phyloP scores from a whole-genome alignment of 1,140 invertebrate species.

The Formica selysi region DNA sequence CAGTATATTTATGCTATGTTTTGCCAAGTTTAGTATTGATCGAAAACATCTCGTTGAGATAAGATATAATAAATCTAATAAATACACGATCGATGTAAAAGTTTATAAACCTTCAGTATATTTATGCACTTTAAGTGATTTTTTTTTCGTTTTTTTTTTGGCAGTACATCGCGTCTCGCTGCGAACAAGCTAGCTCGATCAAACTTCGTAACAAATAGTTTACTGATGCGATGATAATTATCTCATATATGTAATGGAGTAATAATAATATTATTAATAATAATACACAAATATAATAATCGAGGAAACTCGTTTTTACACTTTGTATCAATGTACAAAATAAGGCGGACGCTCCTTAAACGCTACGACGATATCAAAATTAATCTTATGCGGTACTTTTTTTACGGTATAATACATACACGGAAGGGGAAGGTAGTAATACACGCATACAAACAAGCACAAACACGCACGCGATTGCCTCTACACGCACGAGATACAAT shows the following conservation, averaged over 20 bases:
- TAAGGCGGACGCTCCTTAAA: constrained; percentile 66
- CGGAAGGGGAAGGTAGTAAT: constrained; percentile 45
- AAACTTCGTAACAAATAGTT: constrained; percentile 70
- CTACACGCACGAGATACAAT: constrained; percentile 60
- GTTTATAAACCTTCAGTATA: constrained; percentile 76
- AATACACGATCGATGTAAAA: constrained; percentile 64
- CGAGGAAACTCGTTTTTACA: constrained; percentile 79
- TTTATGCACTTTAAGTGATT: constrained; percentile 68
- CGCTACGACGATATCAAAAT: constrained; percentile 74
- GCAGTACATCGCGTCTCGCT: constrained; percentile 73
- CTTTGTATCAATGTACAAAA: constrained; percentile 82
- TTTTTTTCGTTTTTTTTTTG: constrained; percentile 70
- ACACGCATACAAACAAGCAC: constrained; percentile 67
- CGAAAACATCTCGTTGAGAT: background rate
- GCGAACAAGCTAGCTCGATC: constrained; percentile 62
- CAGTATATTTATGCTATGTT: no score
- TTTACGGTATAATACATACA: constrained; percentile 76
- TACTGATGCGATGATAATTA: constrained; percentile 38
- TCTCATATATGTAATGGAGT: constrained; percentile 48
- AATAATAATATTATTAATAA: constrained; percentile 70
- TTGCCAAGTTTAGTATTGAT: background rate
- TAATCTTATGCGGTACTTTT: constrained; percentile 71
- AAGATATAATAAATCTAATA: background rate
- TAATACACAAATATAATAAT: constrained; percentile 64
- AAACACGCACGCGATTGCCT: constrained; percentile 57